Base-by-base conservation (phyloP, 1,140 invertebrate species). In the Macrocentrus cingulum region DNA sequence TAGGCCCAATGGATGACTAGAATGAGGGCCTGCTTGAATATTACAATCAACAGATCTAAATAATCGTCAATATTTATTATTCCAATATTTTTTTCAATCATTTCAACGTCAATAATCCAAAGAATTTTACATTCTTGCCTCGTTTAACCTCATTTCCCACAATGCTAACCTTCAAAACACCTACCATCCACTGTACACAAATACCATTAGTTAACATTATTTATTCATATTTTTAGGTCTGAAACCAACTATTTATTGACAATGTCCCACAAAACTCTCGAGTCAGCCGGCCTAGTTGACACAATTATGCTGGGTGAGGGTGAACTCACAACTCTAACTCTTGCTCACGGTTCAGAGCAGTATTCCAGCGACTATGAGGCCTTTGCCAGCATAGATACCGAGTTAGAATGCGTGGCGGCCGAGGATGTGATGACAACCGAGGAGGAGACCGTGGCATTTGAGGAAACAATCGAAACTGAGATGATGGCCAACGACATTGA, bases 391-490 rank as follows among this genome's bases (percentile, higher is more conserved):
- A 79, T 81, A 56, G 72, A 80, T 65, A 74, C 75, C 0, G 79
- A 80, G 56, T 64, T 81, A 15, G 77, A 80, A 49, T 76, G 73
- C 8, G 78, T 81, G 66, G 75, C 76, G 54, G 66, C 77, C 9
- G 77, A 79, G 18, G 78, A 80, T 67, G 75, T 79, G 36, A 75
- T 77, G 50, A 68, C 73, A 16, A 75, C 68, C 0, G 75, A 76
- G 9, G 76, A 79, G 6, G 57, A 62, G 8, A 37, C 19, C 39
- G 25, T 46, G 2, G 55, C 46, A 0, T 42, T 59, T 6, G 62
- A 62, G 20, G 45, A 58, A 37, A 52, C 49, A 8, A 39, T 53
- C 1, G 53, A 52, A 3, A 32, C 36, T 5, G 57, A 77, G 56
- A 74, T 68, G 25, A 71, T 74, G 13, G 56, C 74, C 60, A 68